Evolutionary conservation across 1,140 invertebrate species (phyloP), one percentile per base, ranked within the genome.

Genomic region (Temnothorax nylanderi): DNA sequence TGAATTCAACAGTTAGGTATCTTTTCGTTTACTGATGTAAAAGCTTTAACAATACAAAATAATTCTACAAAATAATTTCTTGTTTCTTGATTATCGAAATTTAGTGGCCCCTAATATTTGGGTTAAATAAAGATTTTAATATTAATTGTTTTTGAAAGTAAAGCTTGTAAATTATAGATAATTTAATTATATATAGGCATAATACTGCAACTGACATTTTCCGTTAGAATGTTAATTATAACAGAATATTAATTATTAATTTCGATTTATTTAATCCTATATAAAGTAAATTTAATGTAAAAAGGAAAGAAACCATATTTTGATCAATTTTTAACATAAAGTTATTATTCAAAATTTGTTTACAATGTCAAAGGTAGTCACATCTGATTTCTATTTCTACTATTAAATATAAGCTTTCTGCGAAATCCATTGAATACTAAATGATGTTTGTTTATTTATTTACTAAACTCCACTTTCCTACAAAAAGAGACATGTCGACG

Each of bases 371-470:
- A 21, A 3, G 16, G 21, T 37, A 49, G 32, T 44, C 2, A 47
- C 16, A 44, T 11, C 16, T 13, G 6, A 44, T 65, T 81, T 81
- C 2, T 67, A 56, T 47, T 81, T 81, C 2, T 69, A 56, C 37
- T 82, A 58, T 72, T 72, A 16, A 82, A 82, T 37, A 26, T 26
- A 26, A 72, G 18, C 26, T 58, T 47, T 2, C 41, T 47, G 41
- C 6, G 2, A 82, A 82, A 60, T 60, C 67, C 16, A 41, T 74
- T 72, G 41, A 58, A 72, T 74, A 47, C 11, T 58, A 82, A 82
- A 72, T 7, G 1, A 80, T 47, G 16, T 58, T 18, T 47, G 6
- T 72, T 82, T 41, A 82, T 72, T 82, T 47, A 82, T 74, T 74
- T 82, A 74, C 11, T 21, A 1, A 11, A n/a, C 4, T 60, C 6